A percentile compares a stretch with the other conserved stretches of the same genome.
phyloP scores from a whole-genome alignment of 1,140 invertebrate genomes.

The Zaprionus ghesquierei region DNA sequence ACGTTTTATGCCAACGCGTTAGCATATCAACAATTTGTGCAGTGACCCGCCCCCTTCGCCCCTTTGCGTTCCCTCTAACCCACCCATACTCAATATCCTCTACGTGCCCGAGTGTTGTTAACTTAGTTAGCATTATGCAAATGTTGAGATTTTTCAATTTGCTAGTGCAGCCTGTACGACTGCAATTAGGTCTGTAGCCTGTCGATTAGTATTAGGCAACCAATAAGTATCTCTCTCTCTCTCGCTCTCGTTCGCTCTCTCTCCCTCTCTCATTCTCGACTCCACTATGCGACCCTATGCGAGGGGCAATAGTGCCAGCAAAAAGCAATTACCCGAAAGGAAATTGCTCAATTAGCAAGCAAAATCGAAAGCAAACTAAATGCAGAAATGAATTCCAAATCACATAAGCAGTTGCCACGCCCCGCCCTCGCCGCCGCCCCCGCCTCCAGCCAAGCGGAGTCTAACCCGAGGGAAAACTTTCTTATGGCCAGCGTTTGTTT shows the following conservation, averaged over 20 bases:
- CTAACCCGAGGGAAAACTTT: no score
- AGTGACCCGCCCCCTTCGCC: background rate
- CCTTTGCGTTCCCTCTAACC: background rate
- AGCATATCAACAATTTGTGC: slow-evolving; percentile 64
- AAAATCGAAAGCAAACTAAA: slow-evolving; percentile 62
- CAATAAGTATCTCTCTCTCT: background rate
- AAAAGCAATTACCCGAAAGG: slow-evolving; percentile 71
- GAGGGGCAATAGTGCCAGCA: background rate
- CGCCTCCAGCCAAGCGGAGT: no score
- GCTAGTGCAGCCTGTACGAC: slow-evolving; percentile 2
- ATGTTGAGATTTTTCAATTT: slow-evolving; percentile 58
- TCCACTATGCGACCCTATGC: background rate
- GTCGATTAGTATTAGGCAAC: background rate
- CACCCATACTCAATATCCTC: background rate
- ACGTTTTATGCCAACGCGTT: slow-evolving; percentile 70
- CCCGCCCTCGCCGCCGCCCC: no score
- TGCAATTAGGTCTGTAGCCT: slow-evolving; percentile 13
- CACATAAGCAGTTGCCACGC: background rate
- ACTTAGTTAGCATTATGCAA: slow-evolving; percentile 66
- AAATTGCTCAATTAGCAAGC: slow-evolving; percentile 69
- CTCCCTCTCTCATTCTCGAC: no score
- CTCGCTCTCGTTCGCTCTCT: no score
- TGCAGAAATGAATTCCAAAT: slow-evolving; percentile 6
- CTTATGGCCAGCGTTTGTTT: background rate
- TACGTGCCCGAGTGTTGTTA: slow-evolving; percentile 21